Conservation (phyloP, 2,113 vertebrate species). For the Vulpes ferrilata region DNA sequence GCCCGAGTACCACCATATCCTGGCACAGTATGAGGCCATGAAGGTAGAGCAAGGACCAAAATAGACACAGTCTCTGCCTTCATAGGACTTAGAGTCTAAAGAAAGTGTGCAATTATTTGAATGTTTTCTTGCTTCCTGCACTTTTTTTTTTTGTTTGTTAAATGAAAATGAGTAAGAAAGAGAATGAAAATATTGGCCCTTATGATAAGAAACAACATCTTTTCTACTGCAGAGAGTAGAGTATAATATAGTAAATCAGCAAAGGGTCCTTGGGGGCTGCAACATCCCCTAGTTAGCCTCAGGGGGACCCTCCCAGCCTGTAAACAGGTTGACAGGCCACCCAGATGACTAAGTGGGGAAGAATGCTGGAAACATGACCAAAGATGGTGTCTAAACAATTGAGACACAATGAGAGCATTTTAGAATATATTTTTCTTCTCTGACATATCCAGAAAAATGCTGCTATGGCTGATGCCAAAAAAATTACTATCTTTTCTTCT, state of each 20-base stretch:
- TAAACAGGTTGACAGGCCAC: not conserved
- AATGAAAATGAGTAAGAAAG: not conserved
- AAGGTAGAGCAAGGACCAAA: not conserved
- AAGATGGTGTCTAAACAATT: constrained; percentile 42
- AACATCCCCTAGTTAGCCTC: not conserved
- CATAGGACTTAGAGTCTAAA: not conserved
- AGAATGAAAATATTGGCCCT: not conserved
- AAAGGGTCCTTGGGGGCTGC: not conserved
- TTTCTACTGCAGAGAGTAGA: not conserved
- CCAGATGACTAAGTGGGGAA: not conserved
- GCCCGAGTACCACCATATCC: not conserved
- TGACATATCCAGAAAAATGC: not conserved
- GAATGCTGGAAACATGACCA: constrained; percentile 52
- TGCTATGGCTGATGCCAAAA: not conserved
- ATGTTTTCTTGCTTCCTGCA: not conserved
- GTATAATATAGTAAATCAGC: not conserved
- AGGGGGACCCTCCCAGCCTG: not conserved
- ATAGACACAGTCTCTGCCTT: not conserved
- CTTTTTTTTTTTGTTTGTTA: not conserved
- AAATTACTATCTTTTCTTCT: not conserved
- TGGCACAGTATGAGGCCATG: not conserved
- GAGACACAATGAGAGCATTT: not conserved
- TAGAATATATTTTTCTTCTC: constrained; percentile 8
- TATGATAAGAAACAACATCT: not conserved
- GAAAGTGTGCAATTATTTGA: not conserved